Percentiles rank a stretch among this genome's conserved stretches.
These are phyloP conservation scores for Mythimna lalbum DNA, from an alignment of 2,888 invertebrate species.

Conservation along the genomic window DNA sequence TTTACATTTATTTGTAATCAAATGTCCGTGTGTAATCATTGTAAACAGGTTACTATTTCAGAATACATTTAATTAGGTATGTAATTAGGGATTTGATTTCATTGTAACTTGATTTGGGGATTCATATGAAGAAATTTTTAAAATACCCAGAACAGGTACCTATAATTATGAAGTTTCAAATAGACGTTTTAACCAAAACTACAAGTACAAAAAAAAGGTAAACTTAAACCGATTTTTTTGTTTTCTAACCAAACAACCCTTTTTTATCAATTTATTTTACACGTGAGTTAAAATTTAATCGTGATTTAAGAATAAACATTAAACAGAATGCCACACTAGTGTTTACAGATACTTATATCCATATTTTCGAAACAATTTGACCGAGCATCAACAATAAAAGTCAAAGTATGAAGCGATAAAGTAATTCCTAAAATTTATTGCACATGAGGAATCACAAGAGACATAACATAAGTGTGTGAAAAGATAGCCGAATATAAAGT, in stretches of 20 bases:
- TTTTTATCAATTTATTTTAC: slow-evolving; percentile 16
- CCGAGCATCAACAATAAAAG: neutral
- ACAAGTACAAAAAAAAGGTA: slow-evolving; percentile 9
- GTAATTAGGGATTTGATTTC: slow-evolving; percentile 45
- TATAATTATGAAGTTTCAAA: too few species aligned
- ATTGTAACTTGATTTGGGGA: slow-evolving; percentile 13
- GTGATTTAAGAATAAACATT: slow-evolving; percentile 42
- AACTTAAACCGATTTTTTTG: neutral
- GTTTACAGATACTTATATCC: slow-evolving; percentile 1
- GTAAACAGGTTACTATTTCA: slow-evolving; percentile 57
- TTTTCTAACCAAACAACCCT: slow-evolving; percentile 14
- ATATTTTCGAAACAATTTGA: slow-evolving; percentile 28
- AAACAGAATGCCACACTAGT: slow-evolving; percentile 19
- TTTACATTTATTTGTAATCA: slow-evolving; percentile 36
- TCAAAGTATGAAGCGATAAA: slow-evolving; percentile 1
- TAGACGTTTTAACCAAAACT: neutral
- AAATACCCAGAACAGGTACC: neutral
- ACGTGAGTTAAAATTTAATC: slow-evolving; percentile 13
- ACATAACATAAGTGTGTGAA: neutral
- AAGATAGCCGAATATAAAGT: neutral
- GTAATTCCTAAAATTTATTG: neutral
- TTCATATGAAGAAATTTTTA: slow-evolving; percentile 16
- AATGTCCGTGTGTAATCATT: slow-evolving; percentile 37
- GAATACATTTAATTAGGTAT: slow-evolving; percentile 54
- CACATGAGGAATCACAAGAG: neutral